phyloP scores from a whole-genome alignment of 2,888 invertebrate genomes.

The Tetragonula carbonaria region DNA sequence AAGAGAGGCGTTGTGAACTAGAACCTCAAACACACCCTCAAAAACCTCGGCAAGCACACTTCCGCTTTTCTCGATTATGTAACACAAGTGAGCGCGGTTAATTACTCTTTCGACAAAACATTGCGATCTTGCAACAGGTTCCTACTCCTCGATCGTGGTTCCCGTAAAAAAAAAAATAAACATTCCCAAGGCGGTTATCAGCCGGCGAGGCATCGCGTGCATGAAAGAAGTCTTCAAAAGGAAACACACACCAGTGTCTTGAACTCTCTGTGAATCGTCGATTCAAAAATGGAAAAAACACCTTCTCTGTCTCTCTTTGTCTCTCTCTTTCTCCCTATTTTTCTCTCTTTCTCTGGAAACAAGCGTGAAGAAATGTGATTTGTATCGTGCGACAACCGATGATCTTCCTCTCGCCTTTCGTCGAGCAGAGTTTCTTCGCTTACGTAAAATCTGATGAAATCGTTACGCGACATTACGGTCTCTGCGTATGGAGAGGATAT shows the following conservation, averaged over 20 bases:
- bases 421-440: not conserved
- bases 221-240: not conserved
- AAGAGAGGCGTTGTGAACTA: not conserved
- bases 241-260: not conserved
- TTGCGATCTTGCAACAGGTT: not conserved
- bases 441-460: conserved; percentile 72
- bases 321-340: too few relatives aligned
- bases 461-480: conserved; percentile 48
- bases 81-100: not conserved
- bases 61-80: not conserved
- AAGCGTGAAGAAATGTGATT: conserved; percentile 5
- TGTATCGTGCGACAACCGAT: not conserved
- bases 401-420: conserved; percentile 10
- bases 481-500: not conserved
- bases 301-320: not conserved
- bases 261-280: not conserved
- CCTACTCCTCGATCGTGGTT: not conserved
- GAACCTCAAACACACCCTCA: too few relatives aligned
- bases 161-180: not conserved
- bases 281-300: conserved; percentile 7
- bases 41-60: not conserved
- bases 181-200: conserved; percentile 9
- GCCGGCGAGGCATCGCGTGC: not conserved
- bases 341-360: too few relatives aligned
- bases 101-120: conserved; percentile 11